Evolutionary conservation across 2,888 invertebrate species (phyloP).

Genomic region (Lordiphosa fenestrarum): DNA sequence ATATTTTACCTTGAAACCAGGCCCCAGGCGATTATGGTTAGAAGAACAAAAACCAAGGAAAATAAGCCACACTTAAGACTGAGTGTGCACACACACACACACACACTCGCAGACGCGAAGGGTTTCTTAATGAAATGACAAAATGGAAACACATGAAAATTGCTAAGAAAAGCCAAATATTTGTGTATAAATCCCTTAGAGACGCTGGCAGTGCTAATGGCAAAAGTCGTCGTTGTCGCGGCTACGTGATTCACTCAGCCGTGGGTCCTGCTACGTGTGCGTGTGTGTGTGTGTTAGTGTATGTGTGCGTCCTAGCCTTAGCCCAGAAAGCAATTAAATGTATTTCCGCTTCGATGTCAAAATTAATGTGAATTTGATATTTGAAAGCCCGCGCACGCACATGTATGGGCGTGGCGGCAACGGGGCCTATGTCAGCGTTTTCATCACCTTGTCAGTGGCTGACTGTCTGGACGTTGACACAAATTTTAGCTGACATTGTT

Average conservation of each 20-base stretch:
- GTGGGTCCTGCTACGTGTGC: constrained; percentile 1
- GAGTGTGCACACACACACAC: neutral
- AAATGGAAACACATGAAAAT: constrained; percentile 61
- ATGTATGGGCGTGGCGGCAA: constrained; percentile 42
- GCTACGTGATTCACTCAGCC: constrained; percentile 28
- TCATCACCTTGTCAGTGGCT: constrained; percentile 41
- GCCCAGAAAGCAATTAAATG: constrained; percentile 70
- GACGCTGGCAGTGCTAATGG: constrained; percentile 49
- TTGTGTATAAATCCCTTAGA: constrained; percentile 42
- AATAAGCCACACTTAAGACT: constrained; percentile 4
- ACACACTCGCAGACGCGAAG: constrained; percentile 4
- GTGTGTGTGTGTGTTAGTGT: neutral
- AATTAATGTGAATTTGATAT: constrained; percentile 75
- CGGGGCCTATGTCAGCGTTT: constrained; percentile 44
- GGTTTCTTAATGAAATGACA: constrained; percentile 61
- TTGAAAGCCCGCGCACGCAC: constrained; percentile 51
- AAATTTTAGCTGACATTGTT: constrained; percentile 31
- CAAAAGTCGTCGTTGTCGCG: constrained; percentile 37
- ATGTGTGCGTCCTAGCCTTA: constrained; percentile 21
- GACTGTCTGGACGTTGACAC: constrained; percentile 46
- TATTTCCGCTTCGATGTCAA: constrained; percentile 73
- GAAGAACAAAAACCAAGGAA: constrained; percentile 9
- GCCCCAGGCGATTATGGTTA: constrained; percentile 46
- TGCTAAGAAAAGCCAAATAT: constrained; percentile 53
- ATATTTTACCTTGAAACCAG: constrained; percentile 49